These are phyloP conservation scores for Sebastes jordani DNA, from an alignment of 2,797 vertebrate genomes.

Conservation along the genomic window DNA sequence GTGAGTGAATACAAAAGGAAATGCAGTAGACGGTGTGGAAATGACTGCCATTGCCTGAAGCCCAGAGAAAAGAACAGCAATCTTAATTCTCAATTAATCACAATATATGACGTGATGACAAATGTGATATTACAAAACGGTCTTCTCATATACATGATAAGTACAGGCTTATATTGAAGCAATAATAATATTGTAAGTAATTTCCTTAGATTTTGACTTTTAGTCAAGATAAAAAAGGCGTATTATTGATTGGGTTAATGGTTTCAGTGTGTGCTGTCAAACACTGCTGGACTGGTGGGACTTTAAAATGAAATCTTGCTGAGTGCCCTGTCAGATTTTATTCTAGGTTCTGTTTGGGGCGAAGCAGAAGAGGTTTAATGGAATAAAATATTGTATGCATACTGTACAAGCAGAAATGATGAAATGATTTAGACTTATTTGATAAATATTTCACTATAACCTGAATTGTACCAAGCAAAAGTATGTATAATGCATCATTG, in stretches of 20 bases:
- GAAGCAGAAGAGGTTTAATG: neutral
- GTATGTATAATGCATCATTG: neutral
- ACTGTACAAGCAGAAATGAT: neutral
- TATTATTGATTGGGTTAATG: constrained; percentile 38
- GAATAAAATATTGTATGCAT: neutral
- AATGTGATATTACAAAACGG: constrained; percentile 20
- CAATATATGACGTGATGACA: constrained; percentile 18
- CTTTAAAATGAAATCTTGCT: constrained; percentile 22
- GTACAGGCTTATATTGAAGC: neutral
- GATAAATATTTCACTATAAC: neutral
- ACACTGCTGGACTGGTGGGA: constrained; percentile 1
- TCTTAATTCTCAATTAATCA: constrained; percentile 25
- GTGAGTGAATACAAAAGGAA: constrained; percentile 11
- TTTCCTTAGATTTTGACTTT: constrained; percentile 33
- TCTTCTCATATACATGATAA: constrained; percentile 19
- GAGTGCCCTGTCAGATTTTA: neutral
- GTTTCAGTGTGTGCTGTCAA: constrained; percentile 34
- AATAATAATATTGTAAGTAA: constrained; percentile 7
- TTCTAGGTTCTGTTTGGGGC: neutral
- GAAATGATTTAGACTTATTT: neutral
- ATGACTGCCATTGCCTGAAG: neutral
- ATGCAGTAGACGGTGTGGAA: neutral
- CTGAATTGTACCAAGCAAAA: neutral
- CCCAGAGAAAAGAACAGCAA: neutral
- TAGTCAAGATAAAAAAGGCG: neutral